Evolutionary conservation across 2,888 invertebrate genomes (phyloP), one percentile per base, ranked within the genome.

Genomic region (Polyommatus icarus): DNA sequence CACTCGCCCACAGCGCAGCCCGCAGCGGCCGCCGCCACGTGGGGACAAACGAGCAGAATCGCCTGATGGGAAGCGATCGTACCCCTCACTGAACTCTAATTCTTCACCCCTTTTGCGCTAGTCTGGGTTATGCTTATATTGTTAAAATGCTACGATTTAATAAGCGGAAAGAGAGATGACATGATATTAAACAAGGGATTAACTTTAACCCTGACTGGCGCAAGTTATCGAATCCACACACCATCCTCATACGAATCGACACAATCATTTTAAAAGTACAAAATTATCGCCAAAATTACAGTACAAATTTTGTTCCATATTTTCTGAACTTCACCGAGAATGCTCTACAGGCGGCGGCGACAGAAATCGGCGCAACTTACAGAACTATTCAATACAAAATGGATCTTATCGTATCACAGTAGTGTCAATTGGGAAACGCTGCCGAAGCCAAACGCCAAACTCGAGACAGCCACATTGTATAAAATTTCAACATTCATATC

Each of bases 331-430:
- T 24, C 12, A 61, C 20, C 61, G 12, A 29, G 15, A 24, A 67
- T 15, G 6, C 12, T 24, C 24, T 15, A 29, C 29, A 29, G 61
- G 67, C 29, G 67, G 67, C 67, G 67, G 29, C 67, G 15, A 6
- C 6, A 29, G 67, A 29, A 67, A 67, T 29, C 12, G 6, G 15
- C 67, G 29, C 20, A 46, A 20, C 73, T 73, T 73, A 73, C 24
- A 46, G 10, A 24, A 24, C 40, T 73, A 73, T 73, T 73, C 73
- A 46, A 46, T 73, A 73, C 46, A 73, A 73, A 73, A 73, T 46
- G 73, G 40, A 67, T 73, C 46, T 73, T 73, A 73, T 46, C 73
- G 24, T 73, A 73, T 73, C 73, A 73, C 73, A 73, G 46, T 46
- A 50, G 40, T 73, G 40, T 73, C 24, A 46, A 73, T 73, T 46